Conservation (phyloP, 2,797 vertebrate genomes). For the Propithecus deckenii region DNA sequence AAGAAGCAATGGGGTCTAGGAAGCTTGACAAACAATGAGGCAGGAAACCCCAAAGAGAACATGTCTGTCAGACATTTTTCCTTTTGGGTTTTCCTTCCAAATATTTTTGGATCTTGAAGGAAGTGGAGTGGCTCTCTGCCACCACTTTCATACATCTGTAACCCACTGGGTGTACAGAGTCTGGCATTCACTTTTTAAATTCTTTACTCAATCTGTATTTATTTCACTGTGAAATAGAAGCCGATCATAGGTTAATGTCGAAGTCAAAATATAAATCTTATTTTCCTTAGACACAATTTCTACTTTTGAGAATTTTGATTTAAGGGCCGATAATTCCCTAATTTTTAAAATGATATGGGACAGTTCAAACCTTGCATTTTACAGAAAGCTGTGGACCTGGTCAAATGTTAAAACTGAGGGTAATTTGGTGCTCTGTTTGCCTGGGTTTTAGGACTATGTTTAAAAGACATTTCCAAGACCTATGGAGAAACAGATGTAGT, state of each 20-base stretch:
- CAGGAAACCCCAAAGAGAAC: slow-evolving; percentile 74
- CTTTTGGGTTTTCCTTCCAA: slow-evolving; percentile 65
- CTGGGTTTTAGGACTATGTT: slow-evolving; percentile 52
- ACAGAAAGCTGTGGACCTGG: slow-evolving; percentile 38
- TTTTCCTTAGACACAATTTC: slow-evolving; percentile 64
- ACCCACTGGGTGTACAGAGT: slow-evolving; percentile 58
- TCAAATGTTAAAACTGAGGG: slow-evolving; percentile 54
- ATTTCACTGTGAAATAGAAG: slow-evolving; percentile 73
- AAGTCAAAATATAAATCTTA: slow-evolving; percentile 70
- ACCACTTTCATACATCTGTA: slow-evolving; percentile 70
- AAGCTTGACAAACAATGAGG: slow-evolving; percentile 56
- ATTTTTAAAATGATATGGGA: slow-evolving; percentile 3
- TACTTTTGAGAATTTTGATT: slow-evolving; percentile 59
- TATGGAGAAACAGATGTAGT: slow-evolving; percentile 70
- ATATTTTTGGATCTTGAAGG: slow-evolving; percentile 60
- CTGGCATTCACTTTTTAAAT: slow-evolving; percentile 66
- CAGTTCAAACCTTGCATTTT: slow-evolving; percentile 42
- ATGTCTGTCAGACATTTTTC: slow-evolving; percentile 65
- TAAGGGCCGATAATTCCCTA: slow-evolving; percentile 2
- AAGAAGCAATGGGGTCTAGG: slow-evolving; percentile 40
- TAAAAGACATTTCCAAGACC: slow-evolving; percentile 57
- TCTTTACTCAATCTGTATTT: slow-evolving; percentile 66
- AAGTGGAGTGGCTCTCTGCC: slow-evolving; percentile 63
- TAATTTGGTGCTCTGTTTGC: slow-evolving; percentile 46
- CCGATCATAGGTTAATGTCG: slow-evolving; percentile 48